phyloP scores from a whole-genome alignment of 2,113 vertebrate species.

The Saimiri boliviensis region DNA sequence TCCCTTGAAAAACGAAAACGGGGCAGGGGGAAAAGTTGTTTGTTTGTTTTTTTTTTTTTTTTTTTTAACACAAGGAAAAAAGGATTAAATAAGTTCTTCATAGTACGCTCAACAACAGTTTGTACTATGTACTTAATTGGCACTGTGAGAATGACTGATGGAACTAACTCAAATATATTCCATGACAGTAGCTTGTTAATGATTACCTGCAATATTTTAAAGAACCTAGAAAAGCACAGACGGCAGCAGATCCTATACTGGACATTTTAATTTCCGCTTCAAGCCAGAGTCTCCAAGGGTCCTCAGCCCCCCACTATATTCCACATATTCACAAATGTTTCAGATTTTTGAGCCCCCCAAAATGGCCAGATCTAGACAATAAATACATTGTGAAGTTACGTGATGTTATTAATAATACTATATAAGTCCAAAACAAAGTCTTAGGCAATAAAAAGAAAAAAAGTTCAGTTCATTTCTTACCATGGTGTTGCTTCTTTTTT shows the following conservation, averaged over 20 bases:
- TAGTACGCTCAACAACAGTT: not conserved
- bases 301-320: not conserved
- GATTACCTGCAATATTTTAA: not conserved
- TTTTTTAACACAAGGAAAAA: not conserved
- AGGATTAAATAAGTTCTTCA: not conserved
- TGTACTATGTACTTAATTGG: too few relatives aligned
- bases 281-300: not conserved
- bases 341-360: not conserved
- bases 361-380: constrained; percentile 31
- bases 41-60: too few relatives aligned
- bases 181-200: not conserved
- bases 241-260: not conserved
- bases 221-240: not conserved
- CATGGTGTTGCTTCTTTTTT: constrained; percentile 81
- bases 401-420: not conserved
- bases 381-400: constrained; percentile 9
- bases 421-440: not conserved
- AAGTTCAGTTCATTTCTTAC: constrained; percentile 81
- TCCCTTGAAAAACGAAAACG: constrained; percentile 47
- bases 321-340: not conserved
- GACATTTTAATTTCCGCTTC: not conserved
- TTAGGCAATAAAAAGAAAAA: constrained; percentile 48
- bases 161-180: not conserved
- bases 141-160: not conserved
- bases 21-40: not conserved